Conservation (phyloP, 2,113 vertebrate genomes). For the Nipponia nippon region DNA sequence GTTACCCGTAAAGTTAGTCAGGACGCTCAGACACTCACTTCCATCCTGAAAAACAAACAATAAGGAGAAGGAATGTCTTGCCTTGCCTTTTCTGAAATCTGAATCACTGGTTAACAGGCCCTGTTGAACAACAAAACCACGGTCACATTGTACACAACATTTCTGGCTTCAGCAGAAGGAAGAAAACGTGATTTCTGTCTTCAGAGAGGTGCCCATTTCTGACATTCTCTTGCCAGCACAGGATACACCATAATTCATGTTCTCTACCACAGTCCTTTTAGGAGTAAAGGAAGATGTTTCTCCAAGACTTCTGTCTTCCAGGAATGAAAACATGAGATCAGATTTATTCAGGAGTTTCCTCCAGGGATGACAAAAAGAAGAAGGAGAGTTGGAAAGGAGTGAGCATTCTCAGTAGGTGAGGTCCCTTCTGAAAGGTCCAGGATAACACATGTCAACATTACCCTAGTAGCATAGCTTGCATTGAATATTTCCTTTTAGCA, state of each 20-base stretch:
- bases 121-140: not conserved
- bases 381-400: not conserved
- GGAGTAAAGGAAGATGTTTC: not conserved
- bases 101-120: not conserved
- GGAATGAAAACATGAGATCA: not conserved
- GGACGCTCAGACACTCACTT: not conserved
- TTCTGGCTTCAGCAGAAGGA: not conserved
- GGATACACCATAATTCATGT: not conserved
- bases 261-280: not conserved
- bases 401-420: not conserved
- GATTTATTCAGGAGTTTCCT: not conserved
- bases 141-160: not conserved
- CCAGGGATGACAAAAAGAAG: not conserved
- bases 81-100: not conserved
- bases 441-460: not conserved
- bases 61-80: not conserved
- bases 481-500: not conserved
- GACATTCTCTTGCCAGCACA: not conserved
- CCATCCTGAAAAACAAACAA: not conserved
- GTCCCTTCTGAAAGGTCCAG: not conserved
- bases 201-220: not conserved
- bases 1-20: not conserved
- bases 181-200: not conserved
- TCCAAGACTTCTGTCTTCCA: not conserved
- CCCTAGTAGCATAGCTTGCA: not conserved